Evolutionary conservation across 2,113 vertebrate genomes (phyloP), one percentile per base, ranked within the genome.

Genomic region (Xiphias gladius): DNA sequence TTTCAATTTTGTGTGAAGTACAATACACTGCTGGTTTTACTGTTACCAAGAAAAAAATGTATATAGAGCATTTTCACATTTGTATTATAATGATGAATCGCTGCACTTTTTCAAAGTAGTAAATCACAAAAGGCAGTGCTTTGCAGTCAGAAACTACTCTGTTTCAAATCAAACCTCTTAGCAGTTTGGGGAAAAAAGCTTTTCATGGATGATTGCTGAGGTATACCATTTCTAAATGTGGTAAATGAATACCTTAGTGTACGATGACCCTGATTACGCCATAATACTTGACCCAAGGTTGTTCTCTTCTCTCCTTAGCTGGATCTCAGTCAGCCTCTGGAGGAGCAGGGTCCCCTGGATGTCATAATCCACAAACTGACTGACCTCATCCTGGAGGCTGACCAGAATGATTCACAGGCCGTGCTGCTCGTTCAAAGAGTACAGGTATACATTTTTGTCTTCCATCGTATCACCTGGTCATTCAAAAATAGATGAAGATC

Each of bases 361-460:
- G 97, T 99, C 90, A 99, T 99, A 91, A 98, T 99, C 92, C 98
- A 99, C 95, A 99, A 99, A 92, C 95, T 99, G 93, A 99, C 98
- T 0, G 98, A 99, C 86, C 95, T 99, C 86, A 99, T 99, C 88
- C 95, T 99, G 26, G 98, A 99, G 93, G 98, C 98, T 0, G 98
- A 99, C 93, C 98, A 99, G 95, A 98, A 99, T 9, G 97, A 99
- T 89, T 97, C 96, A 54, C 97, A 98, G 93, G 96, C 98, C 4
- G 93, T 97, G 90, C 94, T 97, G 88, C 87, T 99, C 91, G 96
- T 99, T 73, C 97, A 98, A n/a, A 96, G 98, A 86, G 98, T 99
- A 87, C 98, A 99, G 96, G 98, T 99, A 82, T 24, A 37, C 7
- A 26, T 30, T 43, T 54, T 52, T 39, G 4, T 26, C 35, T 65